These are phyloP conservation scores for Leptopilina myrica DNA, from an alignment of 2,888 invertebrate genomes.

Conservation along the genomic window DNA sequence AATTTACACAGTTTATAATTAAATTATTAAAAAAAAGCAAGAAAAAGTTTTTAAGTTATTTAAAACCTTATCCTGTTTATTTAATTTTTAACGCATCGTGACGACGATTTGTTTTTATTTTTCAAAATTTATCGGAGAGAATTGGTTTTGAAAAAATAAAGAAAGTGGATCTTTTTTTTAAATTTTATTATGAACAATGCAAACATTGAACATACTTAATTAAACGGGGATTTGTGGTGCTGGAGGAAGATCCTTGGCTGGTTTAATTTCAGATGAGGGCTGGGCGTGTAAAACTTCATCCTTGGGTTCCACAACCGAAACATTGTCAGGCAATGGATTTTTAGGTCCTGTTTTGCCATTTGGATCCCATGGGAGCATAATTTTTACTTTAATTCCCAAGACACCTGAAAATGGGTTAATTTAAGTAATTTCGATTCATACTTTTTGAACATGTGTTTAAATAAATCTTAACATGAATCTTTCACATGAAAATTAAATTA, in stretches of 20 bases:
- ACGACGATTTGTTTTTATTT: background rate
- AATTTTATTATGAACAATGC: conserved; percentile 46
- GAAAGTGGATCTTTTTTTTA: conserved; percentile 19
- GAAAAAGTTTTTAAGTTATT: background rate
- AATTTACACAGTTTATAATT: conserved; percentile 41
- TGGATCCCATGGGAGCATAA: conserved; percentile 99
- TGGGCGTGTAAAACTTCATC: conserved; percentile 88
- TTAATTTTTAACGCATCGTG: background rate
- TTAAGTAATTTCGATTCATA: too few species aligned
- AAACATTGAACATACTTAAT: conserved; percentile 49
- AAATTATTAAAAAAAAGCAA: conserved; percentile 18
- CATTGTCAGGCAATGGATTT: conserved; percentile 98
- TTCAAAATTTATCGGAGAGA: background rate
- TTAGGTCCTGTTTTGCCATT: conserved; percentile 98
- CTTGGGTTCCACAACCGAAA: conserved; percentile 97
- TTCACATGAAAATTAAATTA: too few species aligned
- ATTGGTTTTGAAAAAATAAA: background rate
- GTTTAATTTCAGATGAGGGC: conserved; percentile 88
- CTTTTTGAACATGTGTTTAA: too few species aligned
- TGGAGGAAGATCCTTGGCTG: conserved; percentile 80
- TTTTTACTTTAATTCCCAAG: conserved; percentile 92
- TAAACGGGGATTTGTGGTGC: conserved; percentile 77
- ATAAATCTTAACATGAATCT: too few species aligned
- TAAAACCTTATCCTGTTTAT: background rate
- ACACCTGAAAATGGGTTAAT: conserved; percentile 63